phyloP scores from a whole-genome alignment of 53 echinoderm and acorn worm species.

The Holothuria scabra region DNA sequence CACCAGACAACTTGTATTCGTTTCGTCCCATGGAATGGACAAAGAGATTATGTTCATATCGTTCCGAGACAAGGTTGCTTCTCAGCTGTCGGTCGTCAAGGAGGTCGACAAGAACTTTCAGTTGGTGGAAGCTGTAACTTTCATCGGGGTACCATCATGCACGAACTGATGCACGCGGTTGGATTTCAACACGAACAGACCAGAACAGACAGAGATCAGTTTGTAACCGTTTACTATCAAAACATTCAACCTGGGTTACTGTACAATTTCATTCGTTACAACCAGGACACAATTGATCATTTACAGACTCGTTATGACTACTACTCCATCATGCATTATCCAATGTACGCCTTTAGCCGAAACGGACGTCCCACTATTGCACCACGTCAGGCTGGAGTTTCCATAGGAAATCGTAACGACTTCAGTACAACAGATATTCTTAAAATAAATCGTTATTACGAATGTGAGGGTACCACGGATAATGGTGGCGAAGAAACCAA shows the following conservation, averaged over 20 bases:
- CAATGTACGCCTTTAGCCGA: slow-evolving; percentile 60
- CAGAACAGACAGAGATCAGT: slow-evolving; percentile 73
- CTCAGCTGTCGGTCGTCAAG: slow-evolving; percentile 69
- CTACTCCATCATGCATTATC: slow-evolving; percentile 83
- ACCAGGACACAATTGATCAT: slow-evolving; percentile 59
- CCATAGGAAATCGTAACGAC: slow-evolving; percentile 67
- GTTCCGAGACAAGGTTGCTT: slow-evolving; percentile 73
- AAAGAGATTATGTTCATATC: slow-evolving; percentile 72
- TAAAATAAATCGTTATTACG: slow-evolving; percentile 73
- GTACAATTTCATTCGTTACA: slow-evolving; percentile 72
- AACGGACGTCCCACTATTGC: slow-evolving; percentile 74
- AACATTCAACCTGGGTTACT: slow-evolving; percentile 69
- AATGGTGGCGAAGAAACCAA: slow-evolving; percentile 19
- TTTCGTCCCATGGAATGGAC: slow-evolving; percentile 60
- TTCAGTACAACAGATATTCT: slow-evolving; percentile 66
- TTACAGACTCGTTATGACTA: slow-evolving; percentile 74
- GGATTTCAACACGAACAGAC: slow-evolving; percentile 86
- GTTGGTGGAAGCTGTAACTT: slow-evolving; percentile 67
- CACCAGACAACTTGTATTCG: slow-evolving; percentile 71
- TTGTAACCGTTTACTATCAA: slow-evolving; percentile 70
- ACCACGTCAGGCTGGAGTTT: slow-evolving; percentile 60
- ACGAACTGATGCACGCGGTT: slow-evolving; percentile 83
- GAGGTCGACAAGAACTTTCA: slow-evolving; percentile 72
- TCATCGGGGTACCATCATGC: slow-evolving; percentile 73
- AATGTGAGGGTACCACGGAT: slow-evolving; percentile 61